Evolutionary conservation across 2,113 vertebrate species (phyloP), one percentile per base, ranked within the genome.

Genomic region (Ageneiosus marmoratus): DNA sequence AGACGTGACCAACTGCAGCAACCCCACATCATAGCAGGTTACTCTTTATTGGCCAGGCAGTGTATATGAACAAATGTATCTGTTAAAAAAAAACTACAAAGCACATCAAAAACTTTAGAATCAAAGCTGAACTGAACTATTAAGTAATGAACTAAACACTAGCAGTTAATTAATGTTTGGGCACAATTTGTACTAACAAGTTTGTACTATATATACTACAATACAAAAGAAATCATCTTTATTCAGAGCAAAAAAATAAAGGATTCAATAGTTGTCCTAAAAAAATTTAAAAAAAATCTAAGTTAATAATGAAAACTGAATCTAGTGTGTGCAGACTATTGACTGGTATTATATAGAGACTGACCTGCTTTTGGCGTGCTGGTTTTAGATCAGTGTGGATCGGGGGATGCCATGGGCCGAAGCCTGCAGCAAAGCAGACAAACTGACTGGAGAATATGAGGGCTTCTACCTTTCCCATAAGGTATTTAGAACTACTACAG

Each of bases 401-500:
- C 94, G 97, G 65, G 98, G 97, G 20, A 92, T 99, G 83, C 95
- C 93, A 81, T 99, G 98, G 97, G 94, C 96, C 0, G 96, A 98
- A 74, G 98, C 95, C 1, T 93, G 92, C 1, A 91, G 92, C 86
- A 96, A 93, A 89, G 95, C 95, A 0, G 91, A 94, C 67, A 95
- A 93, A 72, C 93, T 98, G 65, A 94, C 91, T 0, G 92, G 94
- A n/a, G 44, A 90, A 2, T 88, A 95, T 0, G 98, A 99, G 0
- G 98, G 97, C 24, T 99, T 99, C 92, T 99, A 98, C 83, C 91
- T 98, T 82, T 99, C 98, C n/a, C 90, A 93, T 62, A 97, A 96
- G 95, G 97, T 98, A 58, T 58, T 34, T 44, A 16, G 13, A 75
- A 34, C 27, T 5, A 22, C 11, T 22, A 34, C 27, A 32, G 8